These are phyloP conservation scores for Semnornis frantzii DNA, from an alignment of 2,113 vertebrate genomes.

Conservation along the genomic window DNA sequence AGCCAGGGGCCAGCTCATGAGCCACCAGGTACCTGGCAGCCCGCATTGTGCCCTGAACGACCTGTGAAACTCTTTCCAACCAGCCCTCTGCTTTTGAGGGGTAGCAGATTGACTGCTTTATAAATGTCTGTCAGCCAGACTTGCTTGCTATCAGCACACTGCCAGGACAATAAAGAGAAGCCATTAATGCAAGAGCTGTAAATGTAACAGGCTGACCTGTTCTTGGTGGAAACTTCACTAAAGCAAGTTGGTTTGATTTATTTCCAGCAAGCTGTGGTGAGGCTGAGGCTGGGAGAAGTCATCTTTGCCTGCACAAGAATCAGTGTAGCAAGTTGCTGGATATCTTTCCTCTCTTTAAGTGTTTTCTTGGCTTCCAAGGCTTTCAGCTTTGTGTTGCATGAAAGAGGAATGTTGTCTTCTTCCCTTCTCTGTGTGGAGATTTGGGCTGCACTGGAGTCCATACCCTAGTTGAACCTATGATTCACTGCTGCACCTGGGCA, in stretches of 20 bases:
- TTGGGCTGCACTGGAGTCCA: fast-evolving
- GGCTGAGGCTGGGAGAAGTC: neutral
- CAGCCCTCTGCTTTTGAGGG: neutral
- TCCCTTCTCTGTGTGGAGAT: neutral
- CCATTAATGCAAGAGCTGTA: neutral
- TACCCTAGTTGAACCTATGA: fast-evolving
- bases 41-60: neutral
- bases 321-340: neutral
- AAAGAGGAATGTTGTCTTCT: neutral
- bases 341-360: neutral
- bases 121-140: neutral
- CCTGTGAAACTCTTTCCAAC: neutral
- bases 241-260: neutral
- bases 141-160: neutral
- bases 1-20: neutral
- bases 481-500: neutral
- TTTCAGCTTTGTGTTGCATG: neutral
- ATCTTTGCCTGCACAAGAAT: neutral
- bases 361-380: neutral
- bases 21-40: neutral
- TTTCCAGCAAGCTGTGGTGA: neutral
- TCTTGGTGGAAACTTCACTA: neutral
- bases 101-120: neutral
- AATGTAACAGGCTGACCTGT: neutral
- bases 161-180: neutral